Percentiles rank a stretch among this genome's conserved stretches.
phyloP scores from a whole-genome alignment of 2,797 vertebrate genomes.

The Monodelphis domestica region DNA sequence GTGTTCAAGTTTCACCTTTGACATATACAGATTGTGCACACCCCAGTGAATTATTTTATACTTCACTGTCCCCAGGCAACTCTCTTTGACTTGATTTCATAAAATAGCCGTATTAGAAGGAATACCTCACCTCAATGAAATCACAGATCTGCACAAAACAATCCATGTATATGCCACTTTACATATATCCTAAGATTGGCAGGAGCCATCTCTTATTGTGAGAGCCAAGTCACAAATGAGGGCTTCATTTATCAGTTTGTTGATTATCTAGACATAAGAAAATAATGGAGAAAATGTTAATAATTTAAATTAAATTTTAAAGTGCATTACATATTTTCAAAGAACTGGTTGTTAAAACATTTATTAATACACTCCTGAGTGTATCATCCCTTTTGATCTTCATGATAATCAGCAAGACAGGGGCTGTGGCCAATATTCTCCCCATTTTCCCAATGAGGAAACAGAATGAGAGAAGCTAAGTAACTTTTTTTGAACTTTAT shows the following conservation, averaged over 20 bases:
- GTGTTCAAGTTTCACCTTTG: background rate
- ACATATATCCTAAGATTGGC: background rate
- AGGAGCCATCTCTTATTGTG: background rate
- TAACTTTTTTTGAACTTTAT: no score
- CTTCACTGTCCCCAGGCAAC: background rate
- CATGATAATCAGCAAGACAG: background rate
- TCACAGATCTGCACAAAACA: background rate
- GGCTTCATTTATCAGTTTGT: background rate
- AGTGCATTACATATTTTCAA: background rate
- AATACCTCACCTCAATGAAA: background rate
- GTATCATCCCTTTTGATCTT: background rate
- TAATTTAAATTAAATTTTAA: background rate
- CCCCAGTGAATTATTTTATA: background rate
- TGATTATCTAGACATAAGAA: background rate
- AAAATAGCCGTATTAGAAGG: background rate
- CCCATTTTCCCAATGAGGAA: background rate
- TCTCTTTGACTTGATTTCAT: background rate
- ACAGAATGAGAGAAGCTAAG: background rate
- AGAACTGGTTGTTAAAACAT: background rate
- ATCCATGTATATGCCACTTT: background rate
- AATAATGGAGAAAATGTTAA: background rate
- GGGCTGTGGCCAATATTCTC: background rate
- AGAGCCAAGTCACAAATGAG: background rate
- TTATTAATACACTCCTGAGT: background rate
- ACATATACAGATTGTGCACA: background rate